phyloP scores from a whole-genome alignment of 2,113 vertebrate genomes.

The Odobenus rosmarus region DNA sequence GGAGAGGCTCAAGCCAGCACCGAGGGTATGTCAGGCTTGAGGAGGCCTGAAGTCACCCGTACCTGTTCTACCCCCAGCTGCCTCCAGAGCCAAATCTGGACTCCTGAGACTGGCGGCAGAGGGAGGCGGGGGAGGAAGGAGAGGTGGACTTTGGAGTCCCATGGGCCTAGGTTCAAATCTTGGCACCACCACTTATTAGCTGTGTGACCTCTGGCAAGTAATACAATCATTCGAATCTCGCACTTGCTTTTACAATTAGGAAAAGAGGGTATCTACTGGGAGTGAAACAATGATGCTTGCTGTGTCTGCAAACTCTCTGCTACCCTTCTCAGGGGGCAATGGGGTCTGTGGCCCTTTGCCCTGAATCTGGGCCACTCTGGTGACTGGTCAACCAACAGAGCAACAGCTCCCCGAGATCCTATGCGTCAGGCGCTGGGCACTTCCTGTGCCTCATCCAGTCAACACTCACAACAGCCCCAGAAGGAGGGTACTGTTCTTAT shows the following conservation, averaged over 20 bases:
- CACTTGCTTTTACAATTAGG: neutral
- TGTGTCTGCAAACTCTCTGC: neutral
- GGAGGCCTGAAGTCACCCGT: neutral
- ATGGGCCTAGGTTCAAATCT: neutral
- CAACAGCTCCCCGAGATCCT: neutral
- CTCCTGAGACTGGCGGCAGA: neutral
- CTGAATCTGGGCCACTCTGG: neutral
- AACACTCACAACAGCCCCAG: neutral
- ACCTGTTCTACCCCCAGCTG: neutral
- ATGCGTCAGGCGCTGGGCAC: neutral
- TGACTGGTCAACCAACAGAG: neutral
- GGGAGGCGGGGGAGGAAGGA: neutral
- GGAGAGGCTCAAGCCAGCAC: neutral
- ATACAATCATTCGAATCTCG: neutral
- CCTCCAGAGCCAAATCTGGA: neutral
- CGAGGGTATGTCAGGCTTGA: neutral
- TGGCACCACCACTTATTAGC: neutral
- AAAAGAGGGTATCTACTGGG: neutral
- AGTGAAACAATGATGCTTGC: neutral
- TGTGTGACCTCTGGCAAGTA: neutral
- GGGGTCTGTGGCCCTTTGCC: neutral
- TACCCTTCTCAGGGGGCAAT: neutral
- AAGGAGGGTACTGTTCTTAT: neutral
- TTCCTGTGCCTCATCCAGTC: neutral
- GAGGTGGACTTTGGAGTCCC: neutral